phyloP scores from a whole-genome alignment of 2,888 invertebrate genomes.

The Eutolmus rufibarbis region DNA sequence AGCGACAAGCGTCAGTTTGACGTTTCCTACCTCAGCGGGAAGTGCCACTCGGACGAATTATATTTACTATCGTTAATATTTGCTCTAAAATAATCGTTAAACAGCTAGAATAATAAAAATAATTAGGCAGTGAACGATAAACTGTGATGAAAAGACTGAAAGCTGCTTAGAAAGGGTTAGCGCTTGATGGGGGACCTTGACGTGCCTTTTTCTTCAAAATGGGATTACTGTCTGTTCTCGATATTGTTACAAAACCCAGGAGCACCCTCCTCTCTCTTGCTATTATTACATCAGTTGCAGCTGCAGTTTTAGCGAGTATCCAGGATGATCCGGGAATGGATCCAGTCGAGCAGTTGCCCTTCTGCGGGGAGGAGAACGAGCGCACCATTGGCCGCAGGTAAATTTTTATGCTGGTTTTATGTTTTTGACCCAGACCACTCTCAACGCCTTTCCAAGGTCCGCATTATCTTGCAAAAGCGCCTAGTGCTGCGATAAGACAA shows the following conservation, averaged over 20 bases:
- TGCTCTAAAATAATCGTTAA: background rate
- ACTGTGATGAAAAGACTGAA: background rate
- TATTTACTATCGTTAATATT: background rate
- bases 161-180: background rate
- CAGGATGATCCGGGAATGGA: background rate
- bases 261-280: background rate
- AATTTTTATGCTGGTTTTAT: background rate
- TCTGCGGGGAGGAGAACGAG: conserved; percentile 56
- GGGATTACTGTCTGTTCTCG: conserved; percentile 2
- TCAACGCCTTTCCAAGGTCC: background rate
- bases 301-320: background rate
- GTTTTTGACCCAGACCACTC: background rate
- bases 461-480: background rate
- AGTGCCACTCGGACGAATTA: background rate
- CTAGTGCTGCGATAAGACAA: background rate
- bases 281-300: background rate
- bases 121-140: background rate
- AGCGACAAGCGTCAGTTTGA: background rate
- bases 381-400: conserved; percentile 60
- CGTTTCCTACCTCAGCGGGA: background rate
- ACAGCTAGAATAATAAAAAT: background rate
- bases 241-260: background rate
- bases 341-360: conserved; percentile 52
- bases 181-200: background rate
- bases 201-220: background rate